Evolutionary conservation across 2,888 invertebrate genomes (phyloP).

Genomic region (Mesodorylaimus sp.): DNA sequence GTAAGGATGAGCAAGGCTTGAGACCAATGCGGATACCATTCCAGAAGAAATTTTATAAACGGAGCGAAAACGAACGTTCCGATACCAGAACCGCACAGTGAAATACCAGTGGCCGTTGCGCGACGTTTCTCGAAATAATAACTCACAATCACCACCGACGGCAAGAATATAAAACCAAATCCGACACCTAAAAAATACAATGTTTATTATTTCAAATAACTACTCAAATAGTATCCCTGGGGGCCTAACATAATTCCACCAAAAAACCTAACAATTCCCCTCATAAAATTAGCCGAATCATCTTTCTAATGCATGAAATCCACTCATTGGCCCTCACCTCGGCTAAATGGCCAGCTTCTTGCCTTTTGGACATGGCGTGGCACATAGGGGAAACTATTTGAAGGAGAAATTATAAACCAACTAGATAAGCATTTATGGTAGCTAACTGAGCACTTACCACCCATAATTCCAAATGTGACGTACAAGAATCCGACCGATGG

Average conservation of each 20-base stretch:
- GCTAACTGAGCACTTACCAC: too few species aligned
- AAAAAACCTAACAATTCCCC: too few species aligned
- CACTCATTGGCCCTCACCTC: too few species aligned
- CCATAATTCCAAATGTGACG: constrained; percentile 72
- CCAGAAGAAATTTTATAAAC: constrained; percentile 40
- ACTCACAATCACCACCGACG: constrained; percentile 90
- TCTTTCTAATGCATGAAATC: too few species aligned
- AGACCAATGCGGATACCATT: constrained; percentile 60
- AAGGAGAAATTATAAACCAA: too few species aligned
- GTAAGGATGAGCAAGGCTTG: constrained; percentile 66
- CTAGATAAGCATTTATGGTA: too few species aligned
- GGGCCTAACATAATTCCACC: background rate
- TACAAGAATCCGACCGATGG: constrained; percentile 44
- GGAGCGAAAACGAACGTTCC: constrained; percentile 80
- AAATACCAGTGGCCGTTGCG: constrained; percentile 83
- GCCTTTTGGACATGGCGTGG: background rate
- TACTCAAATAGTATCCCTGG: background rate
- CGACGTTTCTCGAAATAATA: constrained; percentile 85
- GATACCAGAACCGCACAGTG: constrained; percentile 84
- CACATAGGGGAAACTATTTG: too few species aligned
- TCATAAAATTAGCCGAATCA: too few species aligned
- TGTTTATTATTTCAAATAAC: background rate
- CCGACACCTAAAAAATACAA: constrained; percentile 55
- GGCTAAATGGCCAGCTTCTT: background rate
- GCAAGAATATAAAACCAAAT: constrained; percentile 86